Evolutionary conservation across 2,888 invertebrate genomes (phyloP), one percentile per base, ranked within the genome.

Genomic region (Tiphia femorata): DNA sequence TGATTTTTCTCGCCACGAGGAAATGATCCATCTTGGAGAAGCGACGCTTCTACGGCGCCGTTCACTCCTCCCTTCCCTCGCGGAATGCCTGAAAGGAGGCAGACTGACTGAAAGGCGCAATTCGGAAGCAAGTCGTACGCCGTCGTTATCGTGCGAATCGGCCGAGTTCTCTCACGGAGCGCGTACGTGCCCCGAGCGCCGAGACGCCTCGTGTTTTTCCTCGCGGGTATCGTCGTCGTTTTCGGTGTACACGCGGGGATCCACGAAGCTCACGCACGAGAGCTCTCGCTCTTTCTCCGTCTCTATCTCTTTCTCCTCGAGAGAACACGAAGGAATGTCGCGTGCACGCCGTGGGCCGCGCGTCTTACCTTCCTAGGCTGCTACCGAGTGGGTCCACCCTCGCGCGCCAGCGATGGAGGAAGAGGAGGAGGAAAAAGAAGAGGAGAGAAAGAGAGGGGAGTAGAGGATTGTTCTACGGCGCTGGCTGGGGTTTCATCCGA

Each of bases 101-200:
- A 25, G 25, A 25, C 33, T n/a, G 37, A 14, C 43, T 38, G 54
- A 65, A 68, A 63, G 42, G 51, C 50, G 71, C 51, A 70, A 70
- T 70, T 70, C 70, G 66, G 70, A 70, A 71, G 70, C 70, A 57
- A 25, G 46, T 29, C 63, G 63, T 54, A 57, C 40, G 27, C 43
- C 56, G 59, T 65, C 65, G 70, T 70, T 70, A 71, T 70, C 70
- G 65, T 59, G 57, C 65, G 62, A 71, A 68, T 68, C 70, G 70
- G 58, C 56, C 70, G 70, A 70, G 68, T 70, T 70, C 68, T 70
- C 58, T 70, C 70, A 70, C 70, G 70, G 12, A 71, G 46, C 48
- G 23, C 23, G 54, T 68, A 71, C 70, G 71, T 70, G 71, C 56
- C 12, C 16, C 33, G 50, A 48, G 49, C 62, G 12, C n/a, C 47